Base-by-base conservation (phyloP, 37 sponge, comb jelly and placozoan genomes). In the Diacarnus erythraeanus region DNA sequence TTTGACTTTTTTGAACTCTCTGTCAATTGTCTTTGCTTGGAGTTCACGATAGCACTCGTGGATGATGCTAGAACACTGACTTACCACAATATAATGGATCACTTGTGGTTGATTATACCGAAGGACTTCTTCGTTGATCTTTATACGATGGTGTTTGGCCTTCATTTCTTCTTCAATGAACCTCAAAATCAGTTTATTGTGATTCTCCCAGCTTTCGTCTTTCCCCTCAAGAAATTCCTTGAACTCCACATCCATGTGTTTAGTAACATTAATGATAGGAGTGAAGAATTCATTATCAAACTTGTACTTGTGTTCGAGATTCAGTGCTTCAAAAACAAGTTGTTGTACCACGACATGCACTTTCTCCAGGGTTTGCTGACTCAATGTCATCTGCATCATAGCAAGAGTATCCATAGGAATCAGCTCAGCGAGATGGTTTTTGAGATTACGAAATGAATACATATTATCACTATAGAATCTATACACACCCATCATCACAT, bases 401-500 rank as follows among this genome's bases (percentile, higher is more conserved):
- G 26, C 54, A 26, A 81, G 51, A 42, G 37, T 40, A 29, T 82
- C 84, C 1, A 56, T 36, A 10, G 91, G 87, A 8, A 83, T 72
- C 23, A 79, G 21, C 27, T 77, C 70, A 38, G 43, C 39, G 1
- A 91, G 68, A 5, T 63, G 44, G n/a, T 64, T 51, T 38, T 69
- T 56, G 8, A 42, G 23, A 1, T 22, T 22, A 2, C 87, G 74
- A 64, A 86, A 91, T 36, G 35, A 67, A 54, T 38, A 80, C 79
- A 91, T 83, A 57, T 86, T 74, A 26, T 83, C 83, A 23, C 63
- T 43, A 76, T 91, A 86, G 58, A 69, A 91, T 22, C 72, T 59
- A 58, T 80, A 79, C 22, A 43, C 74, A 0, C 86, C 80, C 0
- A 72, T 35, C 44, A 68, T 78, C 0, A 83, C 47, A 51, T 91